These are phyloP conservation scores for Phyllopteryx taeniolatus DNA, from an alignment of 2,113 vertebrate species.

Conservation along the genomic window DNA sequence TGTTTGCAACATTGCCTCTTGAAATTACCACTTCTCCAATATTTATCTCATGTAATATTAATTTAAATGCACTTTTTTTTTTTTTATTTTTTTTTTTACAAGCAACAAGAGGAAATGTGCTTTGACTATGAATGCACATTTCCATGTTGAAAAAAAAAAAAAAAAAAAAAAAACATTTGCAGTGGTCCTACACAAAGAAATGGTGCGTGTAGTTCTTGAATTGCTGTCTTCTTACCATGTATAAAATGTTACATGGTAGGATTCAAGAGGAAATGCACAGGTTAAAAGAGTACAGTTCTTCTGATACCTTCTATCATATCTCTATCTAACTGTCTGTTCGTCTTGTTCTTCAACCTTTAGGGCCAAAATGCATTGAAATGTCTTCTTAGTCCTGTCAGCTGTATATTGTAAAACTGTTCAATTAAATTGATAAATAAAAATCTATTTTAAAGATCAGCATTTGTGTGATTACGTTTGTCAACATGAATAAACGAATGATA, in stretches of 20 bases:
- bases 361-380: slow-evolving; percentile 77
- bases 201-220: slow-evolving; percentile 15
- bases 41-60: slow-evolving; percentile 57
- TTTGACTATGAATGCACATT: slow-evolving; percentile 25
- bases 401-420: slow-evolving; percentile 78
- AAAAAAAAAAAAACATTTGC: slow-evolving; percentile 24
- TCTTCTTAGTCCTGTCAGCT: slow-evolving; percentile 77
- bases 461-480: not conserved
- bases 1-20: slow-evolving; percentile 16
- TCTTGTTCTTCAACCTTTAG: slow-evolving; percentile 71
- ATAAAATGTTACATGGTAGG: slow-evolving; percentile 43
- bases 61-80: slow-evolving; percentile 52
- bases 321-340: slow-evolving; percentile 74
- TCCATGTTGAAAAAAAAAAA: slow-evolving; percentile 13
- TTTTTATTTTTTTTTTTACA: slow-evolving; percentile 34
- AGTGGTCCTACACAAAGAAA: slow-evolving; percentile 35
- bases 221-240: slow-evolving; percentile 45
- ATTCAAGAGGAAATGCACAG: slow-evolving; percentile 64
- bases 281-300: slow-evolving; percentile 61
- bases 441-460: slow-evolving; percentile 78
- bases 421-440: slow-evolving; percentile 80
- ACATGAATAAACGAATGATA: not conserved
- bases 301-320: slow-evolving; percentile 64
- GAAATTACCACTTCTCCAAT: not conserved
- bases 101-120: slow-evolving; percentile 28